phyloP scores from a whole-genome alignment of 1,140 invertebrate species.

The Acromyrmex echinatior region DNA sequence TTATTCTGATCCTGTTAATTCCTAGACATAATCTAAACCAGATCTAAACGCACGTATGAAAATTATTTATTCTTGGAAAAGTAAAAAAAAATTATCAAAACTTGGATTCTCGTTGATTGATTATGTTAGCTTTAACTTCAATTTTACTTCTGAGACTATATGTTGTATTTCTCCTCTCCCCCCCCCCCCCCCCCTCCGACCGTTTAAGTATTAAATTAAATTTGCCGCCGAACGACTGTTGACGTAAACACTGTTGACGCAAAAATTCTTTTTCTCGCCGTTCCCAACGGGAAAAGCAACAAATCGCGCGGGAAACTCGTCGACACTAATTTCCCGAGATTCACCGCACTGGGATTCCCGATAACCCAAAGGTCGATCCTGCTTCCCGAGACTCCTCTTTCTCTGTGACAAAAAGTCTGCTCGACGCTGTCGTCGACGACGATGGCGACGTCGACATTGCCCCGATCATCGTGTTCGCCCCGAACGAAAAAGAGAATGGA shows the following conservation, averaged over 20 bases:
- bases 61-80: background rate
- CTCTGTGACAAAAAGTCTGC: slow-evolving; percentile 53
- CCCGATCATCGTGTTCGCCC: slow-evolving; percentile 38
- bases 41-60: background rate
- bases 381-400: slow-evolving; percentile 51
- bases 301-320: slow-evolving; percentile 49
- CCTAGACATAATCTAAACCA: background rate
- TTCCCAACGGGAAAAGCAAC: slow-evolving; percentile 40
- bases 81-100: background rate
- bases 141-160: background rate
- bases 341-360: slow-evolving; percentile 60
- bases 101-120: background rate
- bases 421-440: slow-evolving; percentile 27
- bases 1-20: background rate
- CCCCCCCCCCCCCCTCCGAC: too few species aligned
- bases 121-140: background rate
- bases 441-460: slow-evolving; percentile 22
- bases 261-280: slow-evolving; percentile 13
- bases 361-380: slow-evolving; percentile 57
- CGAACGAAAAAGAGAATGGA: background rate
- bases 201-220: slow-evolving; percentile 49
- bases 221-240: background rate
- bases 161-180: background rate
- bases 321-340: slow-evolving; percentile 73
- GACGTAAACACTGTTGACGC: slow-evolving; percentile 31